Percentiles rank a stretch among this genome's conserved stretches.
These are phyloP conservation scores for Andrena dorsata DNA, from an alignment of 2,888 invertebrate genomes.

Conservation along the genomic window DNA sequence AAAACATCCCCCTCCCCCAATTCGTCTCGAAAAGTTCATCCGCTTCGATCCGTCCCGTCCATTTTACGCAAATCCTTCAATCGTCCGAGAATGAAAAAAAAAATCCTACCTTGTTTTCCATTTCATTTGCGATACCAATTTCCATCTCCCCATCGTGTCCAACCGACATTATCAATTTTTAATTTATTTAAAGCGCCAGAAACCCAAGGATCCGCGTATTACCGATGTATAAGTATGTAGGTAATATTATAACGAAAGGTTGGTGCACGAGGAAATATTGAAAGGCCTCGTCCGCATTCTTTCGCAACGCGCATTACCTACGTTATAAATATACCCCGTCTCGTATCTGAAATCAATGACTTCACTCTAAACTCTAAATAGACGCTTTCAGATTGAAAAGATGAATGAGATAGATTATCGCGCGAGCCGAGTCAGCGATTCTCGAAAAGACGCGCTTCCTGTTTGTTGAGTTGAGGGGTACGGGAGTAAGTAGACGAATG, in stretches of 20 bases:
- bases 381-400: slow-evolving; percentile 33
- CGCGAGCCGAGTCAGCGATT: slow-evolving; percentile 25
- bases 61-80: background rate
- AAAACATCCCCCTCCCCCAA: background rate
- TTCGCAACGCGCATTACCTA: slow-evolving; percentile 7
- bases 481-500: background rate
- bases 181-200: too few species aligned
- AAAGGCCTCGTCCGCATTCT: slow-evolving; percentile 15
- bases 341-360: slow-evolving; percentile 51
- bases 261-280: slow-evolving; percentile 6
- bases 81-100: background rate
- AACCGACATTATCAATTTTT: too few species aligned
- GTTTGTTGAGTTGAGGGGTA: background rate
- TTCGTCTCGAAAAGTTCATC: background rate
- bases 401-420: slow-evolving; percentile 45
- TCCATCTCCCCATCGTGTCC: too few species aligned
- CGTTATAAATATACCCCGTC: slow-evolving; percentile 48
- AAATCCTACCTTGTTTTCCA: background rate
- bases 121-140: background rate
- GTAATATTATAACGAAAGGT: slow-evolving; percentile 8
- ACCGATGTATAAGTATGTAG: too few species aligned
- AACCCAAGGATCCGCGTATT: too few species aligned
- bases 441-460: background rate
- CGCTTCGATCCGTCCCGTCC: background rate
- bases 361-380: slow-evolving; percentile 26